Percentiles rank a stretch among this genome's conserved stretches.
Evolutionary conservation across 2,797 vertebrate genomes (phyloP).

Genomic region (Serranus cabrilla): DNA sequence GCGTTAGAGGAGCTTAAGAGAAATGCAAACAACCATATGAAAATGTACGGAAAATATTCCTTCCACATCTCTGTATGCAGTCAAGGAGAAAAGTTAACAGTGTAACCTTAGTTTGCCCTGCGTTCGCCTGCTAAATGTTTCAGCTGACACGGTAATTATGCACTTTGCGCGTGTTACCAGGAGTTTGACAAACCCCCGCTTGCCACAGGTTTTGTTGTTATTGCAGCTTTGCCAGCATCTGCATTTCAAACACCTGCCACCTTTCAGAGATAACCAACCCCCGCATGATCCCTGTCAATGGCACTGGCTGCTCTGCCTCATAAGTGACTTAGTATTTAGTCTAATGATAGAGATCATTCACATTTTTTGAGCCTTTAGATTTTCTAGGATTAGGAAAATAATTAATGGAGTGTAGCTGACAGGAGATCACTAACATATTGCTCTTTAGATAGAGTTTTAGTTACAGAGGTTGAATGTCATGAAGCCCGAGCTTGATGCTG

Average conservation of each 20-base stretch:
- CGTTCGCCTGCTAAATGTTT: slow-evolving; percentile 63
- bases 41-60: slow-evolving; percentile 21
- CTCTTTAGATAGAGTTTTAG: slow-evolving; percentile 46
- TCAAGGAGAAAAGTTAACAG: slow-evolving; percentile 25
- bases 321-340: slow-evolving; percentile 53
- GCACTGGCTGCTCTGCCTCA: slow-evolving; percentile 33
- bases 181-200: slow-evolving; percentile 55
- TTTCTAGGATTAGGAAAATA: slow-evolving; percentile 50
- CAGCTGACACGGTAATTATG: slow-evolving; percentile 72
- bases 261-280: slow-evolving; percentile 58
- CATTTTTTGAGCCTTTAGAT: slow-evolving; percentile 29
- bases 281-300: slow-evolving; percentile 32
- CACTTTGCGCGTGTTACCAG: slow-evolving; percentile 49
- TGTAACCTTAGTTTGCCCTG: slow-evolving; percentile 37
- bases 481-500: slow-evolving; percentile 46
- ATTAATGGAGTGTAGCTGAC: slow-evolving; percentile 54
- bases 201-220: slow-evolving; percentile 64
- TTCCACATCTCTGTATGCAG: slow-evolving; percentile 19
- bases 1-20: neutral
- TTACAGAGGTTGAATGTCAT: slow-evolving; percentile 53
- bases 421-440: slow-evolving; percentile 38
- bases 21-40: slow-evolving; percentile 9
- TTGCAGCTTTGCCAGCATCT: slow-evolving; percentile 59
- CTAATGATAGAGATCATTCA: slow-evolving; percentile 59
- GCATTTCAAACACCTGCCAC: slow-evolving; percentile 74